phyloP scores from a whole-genome alignment of 1,140 invertebrate genomes.

The Teleogryllus occipitalis region DNA sequence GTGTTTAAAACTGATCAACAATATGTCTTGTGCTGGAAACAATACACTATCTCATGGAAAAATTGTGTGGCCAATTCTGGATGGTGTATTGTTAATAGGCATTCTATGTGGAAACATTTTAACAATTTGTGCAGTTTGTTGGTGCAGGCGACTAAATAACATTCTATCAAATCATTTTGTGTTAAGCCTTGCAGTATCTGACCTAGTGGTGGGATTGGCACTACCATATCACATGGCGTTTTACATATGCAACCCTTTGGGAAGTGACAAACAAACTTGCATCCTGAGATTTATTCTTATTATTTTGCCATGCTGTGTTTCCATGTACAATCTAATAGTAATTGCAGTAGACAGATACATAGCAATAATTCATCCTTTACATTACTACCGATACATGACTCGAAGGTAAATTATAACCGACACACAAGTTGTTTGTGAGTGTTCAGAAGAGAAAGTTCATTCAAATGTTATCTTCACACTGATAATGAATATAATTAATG shows the following conservation, averaged over 20 bases:
- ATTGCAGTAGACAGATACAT: conserved; percentile 77
- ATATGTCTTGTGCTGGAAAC: too few species aligned
- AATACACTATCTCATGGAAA: background rate
- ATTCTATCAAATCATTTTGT: conserved; percentile 64
- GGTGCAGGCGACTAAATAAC: conserved; percentile 52
- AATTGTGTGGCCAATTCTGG: conserved; percentile 47
- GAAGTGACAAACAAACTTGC: conserved; percentile 48
- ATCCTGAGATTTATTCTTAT: conserved; percentile 60
- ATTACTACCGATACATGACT: conserved; percentile 46
- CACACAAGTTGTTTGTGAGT: background rate
- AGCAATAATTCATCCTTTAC: conserved; percentile 72
- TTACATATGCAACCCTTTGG: conserved; percentile 49
- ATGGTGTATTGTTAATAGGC: conserved; percentile 50
- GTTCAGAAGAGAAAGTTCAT: background rate
- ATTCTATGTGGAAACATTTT: conserved; percentile 62
- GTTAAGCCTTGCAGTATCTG: conserved; percentile 61
- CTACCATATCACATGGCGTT: conserved; percentile 65
- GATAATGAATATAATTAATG: too few species aligned
- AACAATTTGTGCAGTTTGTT: conserved; percentile 58
- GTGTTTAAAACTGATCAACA: too few species aligned
- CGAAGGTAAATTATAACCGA: conserved; percentile 24
- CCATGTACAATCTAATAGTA: conserved; percentile 71
- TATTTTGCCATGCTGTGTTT: conserved; percentile 60
- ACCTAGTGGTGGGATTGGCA: conserved; percentile 60
- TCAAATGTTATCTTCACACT: too few species aligned